These are phyloP conservation scores for Acrossocheilus fasciatus DNA, from an alignment of 2,797 vertebrate genomes.

Conservation along the genomic window DNA sequence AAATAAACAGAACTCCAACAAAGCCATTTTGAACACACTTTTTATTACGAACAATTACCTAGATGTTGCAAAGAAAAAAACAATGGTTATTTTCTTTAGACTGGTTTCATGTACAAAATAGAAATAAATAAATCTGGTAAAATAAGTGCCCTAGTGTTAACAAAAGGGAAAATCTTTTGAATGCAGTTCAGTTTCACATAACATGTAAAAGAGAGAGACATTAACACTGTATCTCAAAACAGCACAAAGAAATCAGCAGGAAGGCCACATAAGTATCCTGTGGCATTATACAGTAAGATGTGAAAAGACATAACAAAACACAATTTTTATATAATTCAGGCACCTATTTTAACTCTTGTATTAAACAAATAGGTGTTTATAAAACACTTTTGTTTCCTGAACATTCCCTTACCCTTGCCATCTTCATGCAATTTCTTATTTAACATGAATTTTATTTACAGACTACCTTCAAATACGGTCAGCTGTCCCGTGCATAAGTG, in stretches of 20 bases:
- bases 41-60: conserved; percentile 12
- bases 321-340: background rate
- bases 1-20: background rate
- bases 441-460: conserved; percentile 27
- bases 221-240: background rate
- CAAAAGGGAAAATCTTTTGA: background rate
- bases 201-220: conserved; percentile 10
- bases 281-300: background rate
- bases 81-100: background rate
- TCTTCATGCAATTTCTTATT: background rate
- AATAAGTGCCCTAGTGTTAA: conserved; percentile 54
- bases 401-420: conserved; percentile 25
- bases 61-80: conserved; percentile 5
- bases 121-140: conserved; percentile 59
- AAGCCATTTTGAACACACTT: background rate
- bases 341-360: conserved; percentile 6
- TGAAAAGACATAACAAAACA: conserved; percentile 1
- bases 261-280: background rate
- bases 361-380: background rate
- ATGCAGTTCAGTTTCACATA: conserved; percentile 25
- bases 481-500: background rate
- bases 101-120: conserved; percentile 57
- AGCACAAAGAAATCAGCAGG: conserved; percentile 23
- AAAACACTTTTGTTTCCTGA: conserved; percentile 9
- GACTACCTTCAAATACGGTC: background rate